A percentile compares a stretch with the other conserved stretches of the same genome.
phyloP scores from a whole-genome alignment of 2,888 invertebrate genomes.

The Magallana nippona region DNA sequence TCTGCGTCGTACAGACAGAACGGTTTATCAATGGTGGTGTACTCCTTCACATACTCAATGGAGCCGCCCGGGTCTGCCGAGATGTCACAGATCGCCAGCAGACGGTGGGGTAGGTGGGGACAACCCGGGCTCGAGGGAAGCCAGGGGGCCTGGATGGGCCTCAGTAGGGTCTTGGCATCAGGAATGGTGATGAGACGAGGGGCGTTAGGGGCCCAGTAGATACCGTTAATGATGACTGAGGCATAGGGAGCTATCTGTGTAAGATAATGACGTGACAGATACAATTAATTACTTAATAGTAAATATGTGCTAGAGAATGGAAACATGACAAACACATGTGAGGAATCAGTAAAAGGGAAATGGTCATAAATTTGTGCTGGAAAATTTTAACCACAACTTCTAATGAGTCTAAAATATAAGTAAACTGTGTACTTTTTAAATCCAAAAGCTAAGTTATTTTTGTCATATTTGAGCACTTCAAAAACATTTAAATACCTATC shows the following conservation, averaged over 20 bases:
- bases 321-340: too few relatives aligned
- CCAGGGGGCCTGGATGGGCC: slow-evolving; percentile 93
- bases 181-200: slow-evolving; percentile 98
- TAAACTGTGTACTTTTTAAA: too few relatives aligned
- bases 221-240: slow-evolving; percentile 97
- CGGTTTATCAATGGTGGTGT: slow-evolving; percentile 99
- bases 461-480: too few relatives aligned
- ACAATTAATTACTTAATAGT: not conserved
- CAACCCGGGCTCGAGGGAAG: slow-evolving; percentile 85
- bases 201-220: slow-evolving; percentile 98
- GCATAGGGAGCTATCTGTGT: slow-evolving; percentile 95
- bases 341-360: too few relatives aligned
- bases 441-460: too few relatives aligned
- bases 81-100: slow-evolving; percentile 97
- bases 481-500: too few relatives aligned
- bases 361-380: too few relatives aligned
- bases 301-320: not conserved
- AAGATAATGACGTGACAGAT: not conserved
- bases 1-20: slow-evolving; percentile 99
- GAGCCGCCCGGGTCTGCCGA: slow-evolving; percentile 99
- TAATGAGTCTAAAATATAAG: too few relatives aligned
- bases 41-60: slow-evolving; percentile 99
- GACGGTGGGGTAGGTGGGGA: slow-evolving; percentile 80
- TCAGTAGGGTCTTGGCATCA: slow-evolving; percentile 95
- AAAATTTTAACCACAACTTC: too few relatives aligned